Evolutionary conservation across 2,888 invertebrate genomes (phyloP).

Genomic region (Plebejus melissa): DNA sequence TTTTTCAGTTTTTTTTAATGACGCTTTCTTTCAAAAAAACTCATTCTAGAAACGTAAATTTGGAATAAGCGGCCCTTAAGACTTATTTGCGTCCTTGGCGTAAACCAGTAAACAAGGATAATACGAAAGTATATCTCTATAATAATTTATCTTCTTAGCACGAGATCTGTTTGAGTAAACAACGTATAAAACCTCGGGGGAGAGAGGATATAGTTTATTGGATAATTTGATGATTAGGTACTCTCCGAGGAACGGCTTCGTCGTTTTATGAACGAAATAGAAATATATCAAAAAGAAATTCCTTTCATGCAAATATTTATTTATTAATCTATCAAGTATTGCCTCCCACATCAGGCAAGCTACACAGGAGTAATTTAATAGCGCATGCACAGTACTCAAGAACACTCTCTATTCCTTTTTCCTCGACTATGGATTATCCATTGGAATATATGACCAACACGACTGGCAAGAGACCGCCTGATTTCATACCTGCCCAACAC

Average conservation of each 20-base stretch:
- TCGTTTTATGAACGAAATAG: neutral
- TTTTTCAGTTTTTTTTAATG: too few relatives aligned
- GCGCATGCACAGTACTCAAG: too few relatives aligned
- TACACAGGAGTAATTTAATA: too few relatives aligned
- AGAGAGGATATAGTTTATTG: neutral
- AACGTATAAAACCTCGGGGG: conserved; percentile 6
- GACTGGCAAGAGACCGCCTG: too few relatives aligned
- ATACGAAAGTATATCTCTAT: neutral
- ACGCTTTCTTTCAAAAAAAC: too few relatives aligned
- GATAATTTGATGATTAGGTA: conserved; percentile 1
- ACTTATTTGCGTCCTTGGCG: neutral
- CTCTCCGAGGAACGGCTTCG: neutral
- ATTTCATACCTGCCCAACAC: too few relatives aligned
- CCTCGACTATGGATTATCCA: too few relatives aligned
- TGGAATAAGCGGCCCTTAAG: neutral
- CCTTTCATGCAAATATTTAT: neutral
- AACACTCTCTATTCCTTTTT: too few relatives aligned
- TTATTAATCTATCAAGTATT: neutral
- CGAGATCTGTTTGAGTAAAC: conserved; percentile 15
- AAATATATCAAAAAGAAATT: neutral
- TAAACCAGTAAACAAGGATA: conserved; percentile 9
- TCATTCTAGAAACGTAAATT: too few relatives aligned
- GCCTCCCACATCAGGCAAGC: too few relatives aligned
- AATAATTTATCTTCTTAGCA: conserved; percentile 9
- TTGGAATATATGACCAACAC: too few relatives aligned